Percentiles rank a stretch among this genome's conserved stretches.
phyloP scores from a whole-genome alignment of 30 jellyfish, hydroid and myxozoan genomes.

The Turritopsis rubra region DNA sequence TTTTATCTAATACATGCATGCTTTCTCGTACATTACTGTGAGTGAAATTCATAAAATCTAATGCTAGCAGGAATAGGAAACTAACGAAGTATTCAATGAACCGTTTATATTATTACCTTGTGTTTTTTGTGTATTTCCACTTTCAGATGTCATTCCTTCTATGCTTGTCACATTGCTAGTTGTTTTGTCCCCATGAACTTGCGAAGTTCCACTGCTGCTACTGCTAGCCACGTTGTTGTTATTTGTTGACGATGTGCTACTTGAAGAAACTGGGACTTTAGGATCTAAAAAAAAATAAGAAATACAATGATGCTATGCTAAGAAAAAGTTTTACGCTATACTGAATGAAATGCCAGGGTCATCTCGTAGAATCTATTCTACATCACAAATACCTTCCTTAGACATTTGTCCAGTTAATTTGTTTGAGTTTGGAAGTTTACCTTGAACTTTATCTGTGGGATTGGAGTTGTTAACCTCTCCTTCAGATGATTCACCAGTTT shows the following conservation, averaged over 20 bases:
- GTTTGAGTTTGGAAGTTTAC: too few relatives aligned
- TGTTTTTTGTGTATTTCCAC: neutral
- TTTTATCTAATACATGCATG: neutral
- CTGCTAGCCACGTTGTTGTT: constrained; percentile 49
- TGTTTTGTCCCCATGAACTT: constrained; percentile 29
- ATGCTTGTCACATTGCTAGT: constrained; percentile 24
- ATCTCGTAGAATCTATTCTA: neutral
- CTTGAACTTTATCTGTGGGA: neutral
- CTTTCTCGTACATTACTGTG: neutral
- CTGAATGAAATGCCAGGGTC: neutral
- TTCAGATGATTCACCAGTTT: neutral
- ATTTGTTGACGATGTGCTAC: constrained; percentile 43
- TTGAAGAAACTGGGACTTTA: constrained; percentile 35
- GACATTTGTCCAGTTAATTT: neutral
- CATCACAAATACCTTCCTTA: neutral
- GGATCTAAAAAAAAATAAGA: constrained; percentile 10
- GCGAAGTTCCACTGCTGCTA: constrained; percentile 35
- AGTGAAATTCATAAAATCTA: too few relatives aligned
- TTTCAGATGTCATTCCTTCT: neutral
- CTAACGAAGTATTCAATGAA: neutral
- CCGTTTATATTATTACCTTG: neutral
- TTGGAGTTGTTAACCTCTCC: neutral
- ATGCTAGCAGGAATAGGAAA: neutral
- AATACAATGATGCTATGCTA: neutral
- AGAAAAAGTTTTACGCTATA: neutral